These are phyloP conservation scores for Nothura maculosa DNA, from an alignment of 2,797 vertebrate species.

Conservation along the genomic window DNA sequence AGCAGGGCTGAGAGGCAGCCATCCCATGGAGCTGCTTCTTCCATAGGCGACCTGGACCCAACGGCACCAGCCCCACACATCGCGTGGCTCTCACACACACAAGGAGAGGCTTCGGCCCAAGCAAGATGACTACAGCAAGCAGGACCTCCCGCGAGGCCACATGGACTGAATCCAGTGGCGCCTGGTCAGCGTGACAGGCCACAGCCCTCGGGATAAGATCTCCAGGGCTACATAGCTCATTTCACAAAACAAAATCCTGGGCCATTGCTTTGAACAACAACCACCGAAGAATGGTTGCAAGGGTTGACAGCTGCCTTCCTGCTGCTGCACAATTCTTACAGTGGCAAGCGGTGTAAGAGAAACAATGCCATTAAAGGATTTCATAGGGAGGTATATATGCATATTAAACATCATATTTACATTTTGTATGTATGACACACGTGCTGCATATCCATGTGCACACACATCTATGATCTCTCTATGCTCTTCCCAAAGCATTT, in stretches of 20 bases:
- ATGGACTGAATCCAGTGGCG: background rate
- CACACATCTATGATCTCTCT: fast-evolving
- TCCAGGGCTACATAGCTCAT: fast-evolving
- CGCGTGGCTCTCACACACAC: background rate
- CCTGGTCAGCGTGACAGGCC: background rate
- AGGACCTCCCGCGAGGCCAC: background rate
- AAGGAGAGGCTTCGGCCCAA: background rate
- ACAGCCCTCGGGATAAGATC: background rate
- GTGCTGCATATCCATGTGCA: fast-evolving
- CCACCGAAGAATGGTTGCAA: background rate
- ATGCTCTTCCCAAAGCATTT: background rate
- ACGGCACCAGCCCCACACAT: background rate
- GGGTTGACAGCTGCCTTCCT: background rate
- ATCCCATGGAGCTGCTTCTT: too few species aligned
- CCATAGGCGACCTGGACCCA: background rate
- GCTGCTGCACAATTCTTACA: fast-evolving
- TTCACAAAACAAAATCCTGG: background rate
- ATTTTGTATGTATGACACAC: background rate
- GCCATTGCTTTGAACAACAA: background rate
- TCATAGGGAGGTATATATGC: background rate
- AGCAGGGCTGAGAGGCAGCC: background rate
- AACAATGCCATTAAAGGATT: background rate
- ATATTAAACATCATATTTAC: background rate
- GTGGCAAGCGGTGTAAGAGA: background rate
- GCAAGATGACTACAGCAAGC: background rate